Evolutionary conservation across 1,140 invertebrate species (phyloP), one percentile per base, ranked within the genome.

Genomic region (Leptestheria dahalacensis): DNA sequence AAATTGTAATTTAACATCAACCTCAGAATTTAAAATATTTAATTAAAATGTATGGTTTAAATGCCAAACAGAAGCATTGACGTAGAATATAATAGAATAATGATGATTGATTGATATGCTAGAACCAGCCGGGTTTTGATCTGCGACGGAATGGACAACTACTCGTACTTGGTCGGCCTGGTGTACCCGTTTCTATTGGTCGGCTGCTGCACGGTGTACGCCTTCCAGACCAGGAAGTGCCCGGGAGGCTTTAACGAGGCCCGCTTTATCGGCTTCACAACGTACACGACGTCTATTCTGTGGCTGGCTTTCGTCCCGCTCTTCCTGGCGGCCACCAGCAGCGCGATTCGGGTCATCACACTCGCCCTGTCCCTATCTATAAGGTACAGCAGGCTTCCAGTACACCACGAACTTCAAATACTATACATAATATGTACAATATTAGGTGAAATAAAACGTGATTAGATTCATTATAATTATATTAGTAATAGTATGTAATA

Each of bases 211-310:
- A 86, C 83, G 1, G 73, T 84, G 21, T 87, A 85, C 68, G 84
- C 84, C 24, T 76, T 87, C 61, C 84, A 84, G 68, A 86, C 84
- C 3, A 66, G 81, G 33, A 84, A 84, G 68, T 85, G 85, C 65
- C 84, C 84, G 2, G 84, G 82, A 64, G 85, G 84, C 50, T 86
- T 87, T 69, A 87, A 86, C 70, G 82, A 83, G 67, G 79, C 83
- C 0, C 77, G 82, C 28, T 82, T 82, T 64, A 83, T 86, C 63
- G 84, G 81, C 23, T 86, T 86, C 68, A 82, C 84, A 1, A 86
- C 85, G 74, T 87, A 87, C 67, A 83, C 82, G 0, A 85, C 83
- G 1, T 82, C 83, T 64, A 78, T 87, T 21, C 75, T 86, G n/a
- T 86, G 84, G 84, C 68, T 86, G 33, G 81, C 82, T 10, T 86